Evolutionary conservation across 2,113 vertebrate genomes (phyloP).

Genomic region (Lepisosteus osseus): DNA sequence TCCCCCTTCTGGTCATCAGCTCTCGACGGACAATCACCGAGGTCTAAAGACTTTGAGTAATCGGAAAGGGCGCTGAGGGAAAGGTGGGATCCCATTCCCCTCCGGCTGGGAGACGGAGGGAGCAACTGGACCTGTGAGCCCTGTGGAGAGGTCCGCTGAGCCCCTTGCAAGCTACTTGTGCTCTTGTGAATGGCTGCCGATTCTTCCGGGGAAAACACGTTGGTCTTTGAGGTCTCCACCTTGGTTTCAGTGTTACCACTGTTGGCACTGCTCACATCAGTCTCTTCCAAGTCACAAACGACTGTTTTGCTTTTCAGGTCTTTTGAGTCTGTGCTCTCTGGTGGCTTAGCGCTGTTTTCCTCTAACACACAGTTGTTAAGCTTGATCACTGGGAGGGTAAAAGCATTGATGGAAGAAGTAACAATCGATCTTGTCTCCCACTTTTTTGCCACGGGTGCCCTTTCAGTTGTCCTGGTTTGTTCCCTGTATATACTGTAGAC

Average conservation of each 20-base stretch:
- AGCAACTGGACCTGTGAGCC: slow-evolving; percentile 55
- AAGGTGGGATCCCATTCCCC: slow-evolving; percentile 56
- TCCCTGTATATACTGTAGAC: slow-evolving; percentile 89
- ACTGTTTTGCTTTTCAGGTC: slow-evolving; percentile 32
- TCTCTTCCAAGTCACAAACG: background rate
- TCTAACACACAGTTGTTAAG: slow-evolving; percentile 74
- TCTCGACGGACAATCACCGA: slow-evolving; percentile 55
- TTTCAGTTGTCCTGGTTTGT: slow-evolving; percentile 53
- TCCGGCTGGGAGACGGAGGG: slow-evolving; percentile 49
- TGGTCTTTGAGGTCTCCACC: slow-evolving; percentile 24
- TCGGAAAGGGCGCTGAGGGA: slow-evolving; percentile 64
- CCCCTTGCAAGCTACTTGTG: slow-evolving; percentile 63
- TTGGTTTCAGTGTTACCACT: slow-evolving; percentile 34
- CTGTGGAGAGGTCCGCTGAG: slow-evolving; percentile 38
- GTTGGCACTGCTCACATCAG: slow-evolving; percentile 22
- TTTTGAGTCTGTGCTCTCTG: slow-evolving; percentile 45
- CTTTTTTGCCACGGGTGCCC: slow-evolving; percentile 48
- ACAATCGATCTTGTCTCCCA: slow-evolving; percentile 81
- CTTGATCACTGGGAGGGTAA: slow-evolving; percentile 78
- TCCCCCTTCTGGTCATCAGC: slow-evolving; percentile 48
- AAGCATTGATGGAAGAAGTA: slow-evolving; percentile 81
- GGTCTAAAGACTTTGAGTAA: slow-evolving; percentile 54
- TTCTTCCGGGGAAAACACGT: slow-evolving; percentile 30
- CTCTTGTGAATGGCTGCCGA: slow-evolving; percentile 54
- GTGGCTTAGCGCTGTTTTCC: slow-evolving; percentile 35